Base-by-base conservation (phyloP, 2,113 vertebrate species). In the Forbesichthys agassizii region DNA sequence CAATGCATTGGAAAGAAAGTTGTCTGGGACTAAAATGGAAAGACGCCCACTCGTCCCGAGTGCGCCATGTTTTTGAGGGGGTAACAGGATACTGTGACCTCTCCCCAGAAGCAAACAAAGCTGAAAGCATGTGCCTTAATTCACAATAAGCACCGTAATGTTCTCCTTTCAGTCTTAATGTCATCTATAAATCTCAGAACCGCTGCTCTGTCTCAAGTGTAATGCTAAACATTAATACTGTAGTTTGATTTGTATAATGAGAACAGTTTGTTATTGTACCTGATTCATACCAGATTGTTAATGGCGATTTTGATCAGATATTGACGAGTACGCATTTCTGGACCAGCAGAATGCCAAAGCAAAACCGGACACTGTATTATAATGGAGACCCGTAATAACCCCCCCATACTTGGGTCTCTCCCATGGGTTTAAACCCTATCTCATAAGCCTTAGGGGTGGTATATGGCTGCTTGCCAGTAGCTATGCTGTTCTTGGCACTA, bases 401-500 rank as follows among this genome's bases (percentile, higher is more conserved):
- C 77, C 71, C 57, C 70, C 72, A 81, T 83, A 84, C 81, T 86
- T 69, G 82, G 78, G 85, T 79, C 75, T 68, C 61, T 82, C 84
- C 84, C 80, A 27, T 78, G 74, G 66, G 75, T 84, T 71, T 79
- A 84, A 90, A 88, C 77, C 75, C 80, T 84, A 88, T 89, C 83
- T 80, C 86, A 84, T 87, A 86, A 87, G 84, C 82, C 90, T 86
- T 76, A 78, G 75, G 84, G 87, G 90, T 85, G 88, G 85, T 81
- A 86, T 78, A 61, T 91, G 90, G 90, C 85, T 73, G 48, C 74
- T 69, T 82, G 91, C 92, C 91, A 93, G 84, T 82, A 73, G 83
- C 87, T 84, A 80, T 89, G 91, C 87, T 93, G 89, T 88, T 92
- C 86, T 93, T 91, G 90, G 27, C 27, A 88, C 64, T 73, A 68